These are phyloP conservation scores for Carassius gibelio DNA, from an alignment of 2,113 vertebrate species.

Conservation along the genomic window DNA sequence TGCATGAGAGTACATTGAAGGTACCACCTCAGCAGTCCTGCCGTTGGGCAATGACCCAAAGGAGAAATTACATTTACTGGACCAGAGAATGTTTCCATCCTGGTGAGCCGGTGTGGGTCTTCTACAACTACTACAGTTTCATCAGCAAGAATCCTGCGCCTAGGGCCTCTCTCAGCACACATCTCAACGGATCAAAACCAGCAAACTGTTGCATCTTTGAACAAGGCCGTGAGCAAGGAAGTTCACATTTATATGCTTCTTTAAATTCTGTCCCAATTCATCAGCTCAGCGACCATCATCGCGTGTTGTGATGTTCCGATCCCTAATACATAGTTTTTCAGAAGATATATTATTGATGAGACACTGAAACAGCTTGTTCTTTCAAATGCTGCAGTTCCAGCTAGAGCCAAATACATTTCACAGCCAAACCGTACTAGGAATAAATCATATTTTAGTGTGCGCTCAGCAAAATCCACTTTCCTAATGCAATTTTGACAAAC, in stretches of 20 bases:
- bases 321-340: constrained; percentile 12
- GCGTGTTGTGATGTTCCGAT: not conserved
- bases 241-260: constrained; percentile 8
- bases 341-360: constrained; percentile 16
- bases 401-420: constrained; percentile 38
- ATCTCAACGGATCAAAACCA: constrained; percentile 1
- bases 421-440: constrained; percentile 39
- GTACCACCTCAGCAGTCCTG: constrained; percentile 18
- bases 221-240: not conserved
- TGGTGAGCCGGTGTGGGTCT: constrained; percentile 9
- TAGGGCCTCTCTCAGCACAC: constrained; percentile 1
- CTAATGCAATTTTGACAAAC: constrained; percentile 37
- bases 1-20: not conserved
- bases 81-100: constrained; percentile 4
- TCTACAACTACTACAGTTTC: constrained; percentile 24
- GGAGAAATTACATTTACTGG: constrained; percentile 35
- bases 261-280: constrained; percentile 12
- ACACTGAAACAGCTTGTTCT: constrained; percentile 32
- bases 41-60: constrained; percentile 28
- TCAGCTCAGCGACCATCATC: not conserved
- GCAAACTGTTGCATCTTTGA: constrained; percentile 3
- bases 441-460: not conserved
- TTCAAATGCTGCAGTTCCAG: constrained; percentile 40
- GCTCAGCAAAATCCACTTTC: constrained; percentile 29
- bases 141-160: constrained; percentile 28